Percentiles rank a stretch among this genome's conserved stretches.
These are phyloP conservation scores for Syngnathus floridae DNA, from an alignment of 2,113 vertebrate species.

Conservation along the genomic window DNA sequence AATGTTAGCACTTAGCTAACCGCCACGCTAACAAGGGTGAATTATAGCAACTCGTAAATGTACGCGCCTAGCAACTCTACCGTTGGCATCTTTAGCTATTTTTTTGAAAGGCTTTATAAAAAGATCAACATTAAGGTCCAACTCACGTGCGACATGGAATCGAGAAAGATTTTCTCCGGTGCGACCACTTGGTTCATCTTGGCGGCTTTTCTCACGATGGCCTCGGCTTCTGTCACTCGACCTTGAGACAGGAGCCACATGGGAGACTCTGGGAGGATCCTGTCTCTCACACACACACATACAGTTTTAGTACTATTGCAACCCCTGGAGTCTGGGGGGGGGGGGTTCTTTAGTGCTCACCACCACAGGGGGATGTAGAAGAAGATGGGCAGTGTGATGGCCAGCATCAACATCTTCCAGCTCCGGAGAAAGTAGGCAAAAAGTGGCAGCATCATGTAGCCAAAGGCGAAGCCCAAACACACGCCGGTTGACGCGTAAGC, in stretches of 20 bases:
- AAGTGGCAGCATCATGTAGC: slow-evolving; percentile 80
- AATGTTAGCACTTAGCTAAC: background rate
- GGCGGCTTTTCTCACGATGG: slow-evolving; percentile 75
- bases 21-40: too few relatives aligned
- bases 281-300: slow-evolving; percentile 30
- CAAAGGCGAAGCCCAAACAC: slow-evolving; percentile 73
- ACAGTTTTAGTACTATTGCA: background rate
- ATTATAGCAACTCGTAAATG: too few relatives aligned
- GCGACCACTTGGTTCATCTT: slow-evolving; percentile 67
- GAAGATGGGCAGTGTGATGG: slow-evolving; percentile 68
- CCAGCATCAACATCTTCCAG: slow-evolving; percentile 75
- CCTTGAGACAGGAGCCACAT: slow-evolving; percentile 82
- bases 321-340: background rate
- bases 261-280: slow-evolving; percentile 85
- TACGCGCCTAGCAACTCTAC: background rate
- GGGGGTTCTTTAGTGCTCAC: slow-evolving; percentile 63
- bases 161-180: slow-evolving; percentile 71
- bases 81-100: background rate
- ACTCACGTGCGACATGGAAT: background rate
- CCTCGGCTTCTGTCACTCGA: slow-evolving; percentile 76
- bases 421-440: slow-evolving; percentile 76
- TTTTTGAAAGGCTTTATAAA: too few relatives aligned
- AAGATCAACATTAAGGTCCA: background rate
- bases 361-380: slow-evolving; percentile 78
- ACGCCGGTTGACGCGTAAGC: slow-evolving; percentile 74